Base-by-base conservation (phyloP, 2,888 invertebrate genomes). In the Caenorhabditis plicata region DNA sequence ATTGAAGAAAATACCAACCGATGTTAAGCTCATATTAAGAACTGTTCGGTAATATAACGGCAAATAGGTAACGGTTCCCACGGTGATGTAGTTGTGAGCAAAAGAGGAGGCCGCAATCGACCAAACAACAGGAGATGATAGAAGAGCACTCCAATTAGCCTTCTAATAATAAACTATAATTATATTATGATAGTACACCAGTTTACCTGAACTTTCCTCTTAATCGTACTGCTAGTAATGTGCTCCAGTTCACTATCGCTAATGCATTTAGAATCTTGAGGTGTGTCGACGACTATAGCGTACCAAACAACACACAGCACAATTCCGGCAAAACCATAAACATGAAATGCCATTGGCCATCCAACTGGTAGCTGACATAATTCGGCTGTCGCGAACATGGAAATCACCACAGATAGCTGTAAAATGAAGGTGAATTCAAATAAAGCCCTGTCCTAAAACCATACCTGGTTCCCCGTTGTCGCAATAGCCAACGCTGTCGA, bases 261-360 rank as follows among this genome's bases (percentile, higher is more conserved):
- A n/a, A 78, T 66, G n/a, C 23, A 32, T 19, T 53, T 50, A 0
- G 72, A 64, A 13, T 72, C 61, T 8, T 51, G 43, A 9, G 78
- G 78, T 7, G 63, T 61, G 46, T 78, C 76, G 22, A 52, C 51
- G 0, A 78, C 77, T 22, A 63, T 53, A 8, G 64, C 20, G 43
- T 58, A 49, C 78, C 78, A 78, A 22, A 71, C 35, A 23, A 71
- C 38, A 39, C 74, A 77, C 39, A 78, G 64, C 11, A 70, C 43
- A 15, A 73, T 58, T 7, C 78, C 78, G 27, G 73, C 51, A 4
- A 75, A 43, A 9, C 65, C 76, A 49, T 79, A 79, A 17, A 69
- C 53, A 51, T 79, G 78, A 60, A 79, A 79, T 5, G 79, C 75
- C 49, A 75, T 71, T n/a, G 77, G 71, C 79, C 79, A 79, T 33